phyloP scores from a whole-genome alignment of 2,797 vertebrate genomes.

The Sternarchorhynchus goeldii region DNA sequence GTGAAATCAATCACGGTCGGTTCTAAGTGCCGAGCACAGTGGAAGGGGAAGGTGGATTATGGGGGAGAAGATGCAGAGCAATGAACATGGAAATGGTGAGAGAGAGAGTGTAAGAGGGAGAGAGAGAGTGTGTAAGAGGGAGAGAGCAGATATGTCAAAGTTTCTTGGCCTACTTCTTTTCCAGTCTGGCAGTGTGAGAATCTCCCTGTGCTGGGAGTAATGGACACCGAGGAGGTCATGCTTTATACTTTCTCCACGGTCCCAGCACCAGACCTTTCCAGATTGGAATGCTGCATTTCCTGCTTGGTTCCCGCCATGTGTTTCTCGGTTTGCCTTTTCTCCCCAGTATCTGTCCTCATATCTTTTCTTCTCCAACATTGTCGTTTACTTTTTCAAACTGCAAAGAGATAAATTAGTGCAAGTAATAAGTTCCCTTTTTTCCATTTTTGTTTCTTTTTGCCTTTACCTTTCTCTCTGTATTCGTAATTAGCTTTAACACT shows the following conservation, averaged over 20 bases:
- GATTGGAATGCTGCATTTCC: slow-evolving; percentile 68
- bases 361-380: neutral
- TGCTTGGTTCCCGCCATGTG: slow-evolving; percentile 64
- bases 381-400: neutral
- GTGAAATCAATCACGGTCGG: slow-evolving; percentile 52
- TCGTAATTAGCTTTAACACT: neutral
- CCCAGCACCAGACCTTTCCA: slow-evolving; percentile 56
- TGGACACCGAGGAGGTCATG: slow-evolving; percentile 55
- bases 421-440: neutral
- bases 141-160: slow-evolving; percentile 53
- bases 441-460: neutral
- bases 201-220: slow-evolving; percentile 51
- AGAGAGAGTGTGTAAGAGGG: slow-evolving; percentile 24
- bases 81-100: slow-evolving; percentile 46
- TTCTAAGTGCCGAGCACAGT: slow-evolving; percentile 27
- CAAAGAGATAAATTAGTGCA: neutral
- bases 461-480: neutral
- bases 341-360: slow-evolving; percentile 11
- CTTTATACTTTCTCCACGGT: slow-evolving; percentile 54
- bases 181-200: slow-evolving; percentile 53
- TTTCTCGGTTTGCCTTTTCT: slow-evolving; percentile 56
- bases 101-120: slow-evolving; percentile 33
- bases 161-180: slow-evolving; percentile 58
- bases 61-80: slow-evolving; percentile 28
- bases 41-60: slow-evolving; percentile 38